phyloP scores from a whole-genome alignment of 2,888 invertebrate genomes.

The Drosophila kokeensis region DNA sequence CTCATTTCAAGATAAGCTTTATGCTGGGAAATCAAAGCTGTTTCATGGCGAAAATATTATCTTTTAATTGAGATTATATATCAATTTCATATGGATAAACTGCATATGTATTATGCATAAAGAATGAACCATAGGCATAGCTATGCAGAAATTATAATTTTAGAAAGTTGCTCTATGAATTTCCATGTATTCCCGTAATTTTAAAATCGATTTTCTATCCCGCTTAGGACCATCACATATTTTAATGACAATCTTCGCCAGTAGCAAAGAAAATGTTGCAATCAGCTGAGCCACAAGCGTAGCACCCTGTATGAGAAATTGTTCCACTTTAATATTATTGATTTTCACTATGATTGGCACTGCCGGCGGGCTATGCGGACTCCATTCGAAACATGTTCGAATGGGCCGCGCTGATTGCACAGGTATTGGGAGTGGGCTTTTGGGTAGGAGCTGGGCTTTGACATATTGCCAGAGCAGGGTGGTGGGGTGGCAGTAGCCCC shows the following conservation, averaged over 20 bases:
- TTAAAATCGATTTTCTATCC: not conserved
- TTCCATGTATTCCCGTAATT: too few relatives aligned
- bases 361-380: constrained; percentile 24
- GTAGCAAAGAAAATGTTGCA: not conserved
- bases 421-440: constrained; percentile 17
- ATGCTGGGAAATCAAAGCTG: not conserved
- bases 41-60: not conserved
- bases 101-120: too few relatives aligned
- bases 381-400: constrained; percentile 52
- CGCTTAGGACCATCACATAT: not conserved
- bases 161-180: too few relatives aligned
- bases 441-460: constrained; percentile 4
- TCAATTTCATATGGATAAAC: too few relatives aligned
- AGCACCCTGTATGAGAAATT: constrained; percentile 37
- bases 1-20: not conserved
- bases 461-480: not conserved
- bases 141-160: too few relatives aligned
- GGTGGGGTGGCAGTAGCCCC: not conserved
- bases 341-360: constrained; percentile 63
- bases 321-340: constrained; percentile 60
- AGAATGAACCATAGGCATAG: too few relatives aligned
- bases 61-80: not conserved
- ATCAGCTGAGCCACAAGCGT: not conserved
- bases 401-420: constrained; percentile 43
- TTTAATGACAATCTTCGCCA: not conserved